Evolutionary conservation across 2,888 invertebrate species (phyloP).

Genomic region (Amphipyra tragopoginis): DNA sequence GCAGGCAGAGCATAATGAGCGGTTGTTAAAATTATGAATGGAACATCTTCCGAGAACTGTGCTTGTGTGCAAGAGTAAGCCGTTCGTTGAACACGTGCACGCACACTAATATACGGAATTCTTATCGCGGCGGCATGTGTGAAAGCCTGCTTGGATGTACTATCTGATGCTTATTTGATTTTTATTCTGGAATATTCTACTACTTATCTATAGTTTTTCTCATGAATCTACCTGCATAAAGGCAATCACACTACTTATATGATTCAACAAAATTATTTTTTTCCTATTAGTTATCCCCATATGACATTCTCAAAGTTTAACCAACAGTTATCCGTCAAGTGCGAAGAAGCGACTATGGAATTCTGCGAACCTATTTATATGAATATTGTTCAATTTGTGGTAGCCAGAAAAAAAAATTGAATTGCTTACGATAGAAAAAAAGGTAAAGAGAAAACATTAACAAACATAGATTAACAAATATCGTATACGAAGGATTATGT

Average conservation of each 20-base stretch:
- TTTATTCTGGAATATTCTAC: conserved; percentile 60
- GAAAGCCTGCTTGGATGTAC: conserved; percentile 60
- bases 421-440: conserved; percentile 9
- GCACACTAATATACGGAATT: conserved; percentile 56
- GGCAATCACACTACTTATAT: conserved; percentile 25
- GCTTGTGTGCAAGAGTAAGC: conserved; percentile 67
- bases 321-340: not conserved
- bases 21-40: conserved; percentile 89
- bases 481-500: conserved; percentile 55
- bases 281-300: conserved; percentile 1
- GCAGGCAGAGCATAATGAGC: conserved; percentile 81
- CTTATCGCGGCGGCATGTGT: conserved; percentile 61
- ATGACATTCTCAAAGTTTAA: conserved; percentile 3
- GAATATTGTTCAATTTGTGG: too few relatives aligned
- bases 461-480: conserved; percentile 41
- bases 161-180: conserved; percentile 62
- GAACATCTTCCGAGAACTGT: conserved; percentile 75
- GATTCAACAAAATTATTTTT: conserved; percentile 42
- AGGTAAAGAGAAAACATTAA: conserved; percentile 26
- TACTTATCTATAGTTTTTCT: conserved; percentile 36
- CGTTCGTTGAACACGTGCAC: conserved; percentile 50
- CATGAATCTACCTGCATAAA: conserved; percentile 23
- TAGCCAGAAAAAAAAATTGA: not conserved
- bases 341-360: conserved; percentile 1
- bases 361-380: not conserved